phyloP scores from a whole-genome alignment of 2,888 invertebrate genomes.

The Nebria brevicollis region DNA sequence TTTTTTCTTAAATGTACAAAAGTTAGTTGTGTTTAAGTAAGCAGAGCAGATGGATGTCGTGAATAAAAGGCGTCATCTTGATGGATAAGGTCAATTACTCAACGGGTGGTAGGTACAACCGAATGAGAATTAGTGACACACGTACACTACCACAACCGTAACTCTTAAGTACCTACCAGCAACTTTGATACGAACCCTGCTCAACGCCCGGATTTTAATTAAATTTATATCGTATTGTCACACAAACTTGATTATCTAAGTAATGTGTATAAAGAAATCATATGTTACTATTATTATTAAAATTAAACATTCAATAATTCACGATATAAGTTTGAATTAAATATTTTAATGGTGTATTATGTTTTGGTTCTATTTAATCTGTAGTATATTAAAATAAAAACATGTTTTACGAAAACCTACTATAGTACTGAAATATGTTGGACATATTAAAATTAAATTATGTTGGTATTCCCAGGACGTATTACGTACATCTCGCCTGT shows the following conservation, averaged over 20 bases:
- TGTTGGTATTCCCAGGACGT: constrained; percentile 2
- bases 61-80: not conserved
- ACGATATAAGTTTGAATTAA: too few relatives aligned
- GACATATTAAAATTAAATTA: not conserved
- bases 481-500: constrained; percentile 11
- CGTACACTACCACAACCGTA: not conserved
- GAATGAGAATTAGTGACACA: not conserved
- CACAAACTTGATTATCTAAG: not conserved
- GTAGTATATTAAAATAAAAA: too few relatives aligned
- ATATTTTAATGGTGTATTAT: too few relatives aligned
- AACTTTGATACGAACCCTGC: constrained; percentile 1
- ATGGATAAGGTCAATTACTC: not conserved
- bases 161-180: not conserved
- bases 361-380: too few relatives aligned
- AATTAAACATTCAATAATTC: too few relatives aligned
- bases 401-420: too few relatives aligned
- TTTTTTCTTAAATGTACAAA: not conserved
- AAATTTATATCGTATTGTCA: not conserved
- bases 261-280: too few relatives aligned
- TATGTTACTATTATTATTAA: too few relatives aligned
- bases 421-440: too few relatives aligned
- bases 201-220: not conserved
- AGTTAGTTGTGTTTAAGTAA: not conserved
- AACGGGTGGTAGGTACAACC: not conserved
- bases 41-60: not conserved